A percentile compares a stretch with the other conserved stretches of the same genome.
Evolutionary conservation across 2,797 vertebrate genomes (phyloP).

Genomic region (Periophthalmus magnuspinnatus): DNA sequence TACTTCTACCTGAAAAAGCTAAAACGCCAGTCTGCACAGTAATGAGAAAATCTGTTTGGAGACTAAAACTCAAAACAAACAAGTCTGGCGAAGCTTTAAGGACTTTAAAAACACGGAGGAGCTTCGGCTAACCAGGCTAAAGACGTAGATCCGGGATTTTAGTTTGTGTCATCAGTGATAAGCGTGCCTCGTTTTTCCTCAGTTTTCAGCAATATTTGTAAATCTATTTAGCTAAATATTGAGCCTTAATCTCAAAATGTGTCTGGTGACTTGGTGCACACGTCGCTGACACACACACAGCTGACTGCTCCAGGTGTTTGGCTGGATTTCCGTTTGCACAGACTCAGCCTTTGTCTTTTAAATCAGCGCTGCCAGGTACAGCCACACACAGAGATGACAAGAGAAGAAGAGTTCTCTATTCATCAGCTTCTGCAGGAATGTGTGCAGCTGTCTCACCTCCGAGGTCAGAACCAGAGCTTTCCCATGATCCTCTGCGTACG

Average conservation of each 20-base stretch:
- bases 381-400: conserved; percentile 25
- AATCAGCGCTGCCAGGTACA: conserved; percentile 14
- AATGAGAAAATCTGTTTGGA: no score
- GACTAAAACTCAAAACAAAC: no score
- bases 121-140: no score
- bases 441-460: conserved; percentile 11
- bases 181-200: no score
- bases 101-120: no score
- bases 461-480: conserved; percentile 11
- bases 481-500: conserved; percentile 2
- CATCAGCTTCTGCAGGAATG: conserved; percentile 37
- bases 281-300: conserved; percentile 18
- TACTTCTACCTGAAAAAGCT: no score
- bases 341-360: conserved; percentile 20
- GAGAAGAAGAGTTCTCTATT: conserved; percentile 14
- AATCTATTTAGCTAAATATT: not conserved
- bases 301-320: conserved; percentile 26
- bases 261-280: not conserved
- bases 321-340: conserved; percentile 8
- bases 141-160: no score
- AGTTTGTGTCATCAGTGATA: no score
- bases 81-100: no score
- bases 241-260: not conserved
- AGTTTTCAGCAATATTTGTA: no score
- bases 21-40: no score